phyloP scores from a whole-genome alignment of 2,888 invertebrate genomes.

The Rhopalosiphum nymphaeae region DNA sequence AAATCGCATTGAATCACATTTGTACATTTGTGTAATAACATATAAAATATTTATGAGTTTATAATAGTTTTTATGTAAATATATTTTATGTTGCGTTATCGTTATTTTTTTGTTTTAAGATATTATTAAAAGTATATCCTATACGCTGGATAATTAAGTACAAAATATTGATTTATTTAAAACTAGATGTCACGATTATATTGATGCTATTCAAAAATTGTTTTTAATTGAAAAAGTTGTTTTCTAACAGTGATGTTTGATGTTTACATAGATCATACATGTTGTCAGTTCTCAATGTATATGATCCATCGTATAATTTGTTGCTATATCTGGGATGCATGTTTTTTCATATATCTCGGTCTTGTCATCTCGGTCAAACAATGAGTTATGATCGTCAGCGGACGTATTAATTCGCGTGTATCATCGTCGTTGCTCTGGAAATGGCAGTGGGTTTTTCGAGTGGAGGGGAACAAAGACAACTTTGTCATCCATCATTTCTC shows the following conservation, averaged over 20 bases:
- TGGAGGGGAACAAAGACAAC: slow-evolving; percentile 33
- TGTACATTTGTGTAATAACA: neutral
- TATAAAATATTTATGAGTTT: neutral
- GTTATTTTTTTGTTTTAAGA: neutral
- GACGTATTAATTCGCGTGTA: slow-evolving; percentile 59
- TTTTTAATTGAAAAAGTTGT: slow-evolving; percentile 22
- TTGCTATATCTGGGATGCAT: neutral
- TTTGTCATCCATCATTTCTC: slow-evolving; percentile 59
- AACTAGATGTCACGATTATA: neutral
- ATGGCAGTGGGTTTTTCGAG: slow-evolving; percentile 48
- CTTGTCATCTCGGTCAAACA: slow-evolving; percentile 58
- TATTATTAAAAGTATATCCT: neutral
- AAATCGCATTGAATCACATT: neutral
- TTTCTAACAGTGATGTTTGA: neutral
- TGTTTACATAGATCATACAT: slow-evolving; percentile 40
- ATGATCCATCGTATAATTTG: slow-evolving; percentile 7
- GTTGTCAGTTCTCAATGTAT: slow-evolving; percentile 27
- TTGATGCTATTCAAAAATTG: neutral
- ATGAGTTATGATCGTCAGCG: slow-evolving; percentile 59
- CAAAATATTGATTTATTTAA: neutral
- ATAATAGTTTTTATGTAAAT: neutral
- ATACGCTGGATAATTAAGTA: neutral
- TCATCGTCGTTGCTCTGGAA: slow-evolving; percentile 13
- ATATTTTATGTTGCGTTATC: neutral
- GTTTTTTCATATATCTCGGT: slow-evolving; percentile 12